Percentiles rank a stretch among this genome's conserved stretches.
phyloP scores from a whole-genome alignment of 2,113 vertebrate species.

The Gnathonemus echidnorhynchus region DNA sequence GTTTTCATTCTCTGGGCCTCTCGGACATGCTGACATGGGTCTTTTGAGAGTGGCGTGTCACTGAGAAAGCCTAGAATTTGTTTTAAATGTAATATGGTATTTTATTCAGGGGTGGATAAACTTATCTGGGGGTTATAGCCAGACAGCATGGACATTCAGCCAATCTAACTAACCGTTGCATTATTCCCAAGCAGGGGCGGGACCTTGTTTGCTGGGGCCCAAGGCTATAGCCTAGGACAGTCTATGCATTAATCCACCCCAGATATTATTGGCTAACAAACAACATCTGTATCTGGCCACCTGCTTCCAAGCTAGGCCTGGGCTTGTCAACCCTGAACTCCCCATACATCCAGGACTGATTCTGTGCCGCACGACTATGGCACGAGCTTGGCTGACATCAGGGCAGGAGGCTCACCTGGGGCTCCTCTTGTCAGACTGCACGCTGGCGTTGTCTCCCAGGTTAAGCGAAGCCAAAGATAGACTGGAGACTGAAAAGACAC shows the following conservation, averaged over 20 bases:
- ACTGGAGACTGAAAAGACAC: constrained; percentile 90
- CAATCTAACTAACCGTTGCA: not conserved
- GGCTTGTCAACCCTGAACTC: not conserved
- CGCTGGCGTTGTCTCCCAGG: constrained; percentile 79
- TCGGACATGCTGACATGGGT: not conserved
- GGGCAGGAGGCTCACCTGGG: constrained; percentile 68
- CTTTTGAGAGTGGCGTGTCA: not conserved
- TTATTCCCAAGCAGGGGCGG: not conserved
- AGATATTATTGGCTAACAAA: not conserved
- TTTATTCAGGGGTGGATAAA: not conserved
- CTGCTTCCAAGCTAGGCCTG: not conserved
- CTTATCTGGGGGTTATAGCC: not conserved
- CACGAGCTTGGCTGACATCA: not conserved
- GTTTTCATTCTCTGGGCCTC: not conserved
- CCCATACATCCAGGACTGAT: not conserved
- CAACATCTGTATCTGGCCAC: not conserved
- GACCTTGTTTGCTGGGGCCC: not conserved
- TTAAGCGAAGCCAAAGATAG: constrained; percentile 89
- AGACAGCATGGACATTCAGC: not conserved
- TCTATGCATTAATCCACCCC: not conserved
- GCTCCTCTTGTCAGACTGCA: constrained; percentile 84
- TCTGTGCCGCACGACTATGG: not conserved
- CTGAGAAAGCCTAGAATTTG: not conserved
- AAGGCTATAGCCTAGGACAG: not conserved
- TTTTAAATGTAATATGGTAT: not conserved